Base-by-base conservation (phyloP, 2,888 invertebrate genomes). In the Sturmia bella region DNA sequence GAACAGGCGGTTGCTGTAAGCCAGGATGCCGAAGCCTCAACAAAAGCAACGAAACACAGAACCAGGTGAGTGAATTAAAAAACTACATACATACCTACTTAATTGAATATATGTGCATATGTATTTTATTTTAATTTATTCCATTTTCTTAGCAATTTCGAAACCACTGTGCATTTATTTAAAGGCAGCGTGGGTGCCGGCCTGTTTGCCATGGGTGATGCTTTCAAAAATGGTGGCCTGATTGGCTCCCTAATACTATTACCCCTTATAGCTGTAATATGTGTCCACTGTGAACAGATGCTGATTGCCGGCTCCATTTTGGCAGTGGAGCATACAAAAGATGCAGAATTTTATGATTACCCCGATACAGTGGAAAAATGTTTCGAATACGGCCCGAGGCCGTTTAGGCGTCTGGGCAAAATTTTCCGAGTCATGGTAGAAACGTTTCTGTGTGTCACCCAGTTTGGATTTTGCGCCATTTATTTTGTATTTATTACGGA, bases 171-270 rank as follows among this genome's bases (percentile, higher is more conserved):
- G 91, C 98, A 99, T 90, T 92, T 98, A 63, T 94, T 99, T 88
- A 97, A 98, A 89, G 98, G 98, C 9, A 98, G 98, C 92, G 95
- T 99, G 57, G 99, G 99, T 21, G 97, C 98, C 0, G 99, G 99
- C 0, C 94, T 99, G 85, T 94, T 99, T 87, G 98, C 98, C 1
- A 96, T 99, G 94, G 98, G 99, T 15, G 95, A 97, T 89, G 98
- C 97, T 2, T 96, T 97, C 88, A 95, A 94, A 90, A 96, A 99
- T 90, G 96, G 97, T 24, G 99, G 99, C 1, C 91, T 99, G 1
- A 89, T 96, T 82, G 94, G 97, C 50, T 96, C 97, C 1, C 93
- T 96, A 9, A 91, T 95, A 64, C 93, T 96, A 83, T 93, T 98
- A 3, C 92, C 95, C 7, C 84, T 96, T n/a, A 94, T 99, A 17